These are phyloP conservation scores for Tachina fera DNA, from an alignment of 2,888 invertebrate species.

Conservation along the genomic window DNA sequence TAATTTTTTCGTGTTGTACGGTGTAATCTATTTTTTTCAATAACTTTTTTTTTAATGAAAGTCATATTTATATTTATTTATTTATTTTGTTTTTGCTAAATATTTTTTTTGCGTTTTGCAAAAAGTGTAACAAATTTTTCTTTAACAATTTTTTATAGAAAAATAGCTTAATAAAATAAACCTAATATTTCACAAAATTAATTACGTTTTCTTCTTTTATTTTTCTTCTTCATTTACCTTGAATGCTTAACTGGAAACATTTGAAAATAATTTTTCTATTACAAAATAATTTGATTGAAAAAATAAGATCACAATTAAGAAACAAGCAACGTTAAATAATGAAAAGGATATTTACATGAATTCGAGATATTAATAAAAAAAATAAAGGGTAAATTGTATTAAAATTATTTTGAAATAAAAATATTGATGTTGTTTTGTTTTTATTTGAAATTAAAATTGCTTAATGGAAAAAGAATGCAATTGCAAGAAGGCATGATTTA, in stretches of 20 bases:
- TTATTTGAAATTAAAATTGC: not conserved
- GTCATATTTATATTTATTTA: too few relatives aligned
- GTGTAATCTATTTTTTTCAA: too few relatives aligned
- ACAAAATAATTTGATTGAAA: constrained; percentile 13
- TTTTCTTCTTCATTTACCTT: constrained; percentile 66
- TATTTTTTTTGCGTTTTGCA: too few relatives aligned
- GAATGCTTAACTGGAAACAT: constrained; percentile 48
- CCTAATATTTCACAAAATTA: constrained; percentile 19
- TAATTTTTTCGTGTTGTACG: too few relatives aligned
- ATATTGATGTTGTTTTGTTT: constrained; percentile 47
- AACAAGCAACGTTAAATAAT: constrained; percentile 16
- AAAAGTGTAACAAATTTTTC: too few relatives aligned
- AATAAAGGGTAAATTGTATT: constrained; percentile 53
- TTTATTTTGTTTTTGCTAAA: too few relatives aligned
- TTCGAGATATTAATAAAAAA: constrained; percentile 15
- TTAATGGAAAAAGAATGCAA: not conserved
- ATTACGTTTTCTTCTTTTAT: constrained; percentile 27
- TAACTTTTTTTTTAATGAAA: too few relatives aligned
- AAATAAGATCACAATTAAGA: constrained; percentile 51
- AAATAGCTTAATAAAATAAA: not conserved
- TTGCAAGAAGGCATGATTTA: constrained; percentile 49
- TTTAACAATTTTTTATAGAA: not conserved
- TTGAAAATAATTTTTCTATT: not conserved
- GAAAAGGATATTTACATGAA: constrained; percentile 35
- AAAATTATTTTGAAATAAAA: constrained; percentile 35